Base-by-base conservation (phyloP, 2,888 invertebrate species). In the Rhagonycha lutea region DNA sequence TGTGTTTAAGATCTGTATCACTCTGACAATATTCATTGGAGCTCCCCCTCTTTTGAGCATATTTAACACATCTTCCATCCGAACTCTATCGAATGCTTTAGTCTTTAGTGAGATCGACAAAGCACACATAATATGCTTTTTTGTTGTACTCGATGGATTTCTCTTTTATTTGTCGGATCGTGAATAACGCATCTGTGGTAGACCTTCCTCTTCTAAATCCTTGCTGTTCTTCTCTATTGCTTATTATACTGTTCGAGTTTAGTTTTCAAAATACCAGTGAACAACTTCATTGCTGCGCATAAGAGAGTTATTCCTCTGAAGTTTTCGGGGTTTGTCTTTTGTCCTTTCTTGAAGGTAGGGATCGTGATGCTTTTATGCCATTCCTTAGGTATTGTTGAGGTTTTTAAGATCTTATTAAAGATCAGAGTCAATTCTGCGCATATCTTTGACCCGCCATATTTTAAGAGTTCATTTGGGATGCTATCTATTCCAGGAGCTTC, bases 291-390 rank as follows among this genome's bases (percentile, higher is more conserved):
- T 24, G 68, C 65, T 62, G 76, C 60, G 62, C 72, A 74, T 18
- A 76, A 60, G 3, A 81, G 60, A 12, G 76, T 75, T 14, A 81
- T 79, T 14, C 79, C 78, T 69, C 77, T 69, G 32, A 79, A 80
- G 68, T 81, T 81, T 23, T 68, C 28, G 7, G 79, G 78, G 67
- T 79, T 71, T 2, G 28, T 65, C 61, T 63, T 68, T 26, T 78
- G 73, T 28, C 78, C 78, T 62, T 18, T 18, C 18, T 18, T 18
- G 18, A 18, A 18, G 18, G 2, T 18, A 18, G 18, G 18, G 73
- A 74, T 76, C 10, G 68, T 77, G 74, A 74, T 65, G 28, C 74
- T 74, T 4, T 32, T 78, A 14, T 72, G 32, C 80, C 80, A 80
- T 12, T 75, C 70, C 7, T 62, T 47, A 11, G 76, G 74, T 63